Percentiles rank a stretch among this genome's conserved stretches.
Evolutionary conservation across 2,888 invertebrate species (phyloP).

Genomic region (Standfussiana lucernea): DNA sequence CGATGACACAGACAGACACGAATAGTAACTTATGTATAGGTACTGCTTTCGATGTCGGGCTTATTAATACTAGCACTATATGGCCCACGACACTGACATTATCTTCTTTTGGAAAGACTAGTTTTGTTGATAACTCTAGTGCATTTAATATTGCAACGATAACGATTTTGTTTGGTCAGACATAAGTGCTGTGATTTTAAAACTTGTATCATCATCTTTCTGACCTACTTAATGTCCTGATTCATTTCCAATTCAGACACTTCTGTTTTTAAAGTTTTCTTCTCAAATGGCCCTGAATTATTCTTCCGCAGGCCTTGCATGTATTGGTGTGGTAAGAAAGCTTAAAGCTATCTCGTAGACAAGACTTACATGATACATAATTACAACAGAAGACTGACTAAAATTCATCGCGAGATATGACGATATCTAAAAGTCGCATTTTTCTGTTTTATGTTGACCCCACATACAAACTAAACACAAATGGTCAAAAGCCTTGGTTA

Average conservation of each 20-base stretch:
- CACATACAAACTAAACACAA: too few relatives aligned
- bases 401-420: too few relatives aligned
- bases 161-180: neutral
- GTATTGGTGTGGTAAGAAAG: too few relatives aligned
- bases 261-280: too few relatives aligned
- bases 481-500: too few relatives aligned
- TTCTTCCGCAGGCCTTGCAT: too few relatives aligned
- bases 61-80: conserved; percentile 29
- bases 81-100: conserved; percentile 62
- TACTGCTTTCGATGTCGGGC: conserved; percentile 18
- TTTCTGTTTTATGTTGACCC: too few relatives aligned
- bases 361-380: too few relatives aligned
- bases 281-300: too few relatives aligned
- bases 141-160: conserved; percentile 7
- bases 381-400: too few relatives aligned
- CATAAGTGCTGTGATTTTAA: neutral
- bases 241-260: neutral
- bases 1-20: neutral
- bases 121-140: conserved; percentile 35
- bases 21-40: neutral
- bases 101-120: conserved; percentile 49
- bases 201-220: neutral
- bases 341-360: too few relatives aligned
- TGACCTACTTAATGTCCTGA: neutral
- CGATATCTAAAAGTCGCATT: too few relatives aligned